Conservation (phyloP, 2,888 invertebrate species). For the Thysanoteuthis rhombus region DNA sequence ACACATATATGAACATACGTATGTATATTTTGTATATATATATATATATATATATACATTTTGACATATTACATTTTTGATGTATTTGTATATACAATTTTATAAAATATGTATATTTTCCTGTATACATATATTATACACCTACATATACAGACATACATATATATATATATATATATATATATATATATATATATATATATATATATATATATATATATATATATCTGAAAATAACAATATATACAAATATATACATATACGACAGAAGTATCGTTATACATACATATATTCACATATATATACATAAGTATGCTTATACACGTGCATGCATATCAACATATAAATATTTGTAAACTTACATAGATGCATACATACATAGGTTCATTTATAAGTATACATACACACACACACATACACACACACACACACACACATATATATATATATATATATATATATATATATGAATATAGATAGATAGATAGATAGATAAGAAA, state of each 20-base stretch:
- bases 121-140: neutral
- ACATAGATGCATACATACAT: too few species aligned
- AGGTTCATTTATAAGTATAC: too few species aligned
- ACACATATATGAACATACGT: neutral
- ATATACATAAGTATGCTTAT: conserved; percentile 1
- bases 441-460: too few species aligned
- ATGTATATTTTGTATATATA: neutral
- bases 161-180: neutral
- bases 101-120: neutral
- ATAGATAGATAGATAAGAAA: too few species aligned
- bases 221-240: too few species aligned
- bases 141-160: neutral
- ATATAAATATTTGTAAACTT: too few species aligned
- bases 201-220: conserved; percentile 21
- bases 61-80: too few species aligned
- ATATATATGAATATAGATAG: too few species aligned
- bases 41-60: neutral
- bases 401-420: too few species aligned
- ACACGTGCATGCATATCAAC: too few species aligned
- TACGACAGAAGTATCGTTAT: too few species aligned
- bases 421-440: too few species aligned
- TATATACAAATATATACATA: neutral
- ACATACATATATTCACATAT: neutral
- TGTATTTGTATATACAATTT: conserved; percentile 16
- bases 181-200: neutral